Evolutionary conservation across 2,113 vertebrate species (phyloP).

Genomic region (Ia io): DNA sequence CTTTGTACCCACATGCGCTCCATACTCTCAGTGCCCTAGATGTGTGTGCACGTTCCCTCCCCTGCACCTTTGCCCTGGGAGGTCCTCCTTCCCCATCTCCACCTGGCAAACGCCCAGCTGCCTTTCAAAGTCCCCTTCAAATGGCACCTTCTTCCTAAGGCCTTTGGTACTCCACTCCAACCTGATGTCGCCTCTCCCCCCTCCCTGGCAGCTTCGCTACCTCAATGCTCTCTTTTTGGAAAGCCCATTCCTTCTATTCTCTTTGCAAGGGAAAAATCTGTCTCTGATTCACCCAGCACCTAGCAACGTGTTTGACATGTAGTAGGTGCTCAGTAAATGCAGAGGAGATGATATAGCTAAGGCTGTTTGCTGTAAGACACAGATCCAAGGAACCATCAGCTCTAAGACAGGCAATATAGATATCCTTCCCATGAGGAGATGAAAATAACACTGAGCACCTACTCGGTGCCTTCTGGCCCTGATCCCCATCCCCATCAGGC

Average conservation of each 20-base stretch:
- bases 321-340: not conserved
- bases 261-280: not conserved
- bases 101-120: not conserved
- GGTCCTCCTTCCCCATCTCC: not conserved
- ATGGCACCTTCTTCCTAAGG: not conserved
- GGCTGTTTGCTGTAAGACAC: not conserved
- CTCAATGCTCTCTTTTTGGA: not conserved
- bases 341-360: not conserved
- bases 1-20: not conserved
- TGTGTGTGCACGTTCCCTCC: too few species aligned
- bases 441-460: not conserved
- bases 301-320: not conserved
- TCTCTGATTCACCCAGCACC: not conserved
- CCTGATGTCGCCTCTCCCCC: not conserved
- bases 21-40: not conserved
- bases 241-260: conserved; percentile 10
- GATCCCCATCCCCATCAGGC: not conserved
- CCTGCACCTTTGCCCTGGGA: not conserved
- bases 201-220: not conserved
- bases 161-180: not conserved
- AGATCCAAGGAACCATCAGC: not conserved
- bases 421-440: not conserved
- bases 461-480: not conserved
- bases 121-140: not conserved
- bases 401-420: not conserved